phyloP scores from a whole-genome alignment of 2,888 invertebrate genomes.

The Plagodis dolabraria region DNA sequence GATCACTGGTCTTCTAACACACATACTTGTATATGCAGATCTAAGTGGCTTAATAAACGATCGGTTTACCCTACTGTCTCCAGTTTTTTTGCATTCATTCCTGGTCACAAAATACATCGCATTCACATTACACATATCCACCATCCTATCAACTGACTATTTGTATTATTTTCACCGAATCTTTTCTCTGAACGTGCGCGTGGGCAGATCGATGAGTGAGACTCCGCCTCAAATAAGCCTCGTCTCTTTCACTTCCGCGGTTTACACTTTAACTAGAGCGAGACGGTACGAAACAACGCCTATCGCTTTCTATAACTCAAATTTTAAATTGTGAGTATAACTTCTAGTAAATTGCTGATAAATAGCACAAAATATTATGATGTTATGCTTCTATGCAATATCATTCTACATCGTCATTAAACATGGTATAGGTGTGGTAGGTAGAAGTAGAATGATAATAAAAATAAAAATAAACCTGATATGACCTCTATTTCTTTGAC shows the following conservation, averaged over 20 bases:
- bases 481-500: conserved; percentile 10
- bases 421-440: neutral
- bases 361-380: conserved; percentile 49
- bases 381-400: conserved; percentile 43
- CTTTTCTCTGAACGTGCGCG: conserved; percentile 46
- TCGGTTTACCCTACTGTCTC: neutral
- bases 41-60: conserved; percentile 9
- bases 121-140: conserved; percentile 21
- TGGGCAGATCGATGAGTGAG: conserved; percentile 56
- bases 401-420: conserved; percentile 46
- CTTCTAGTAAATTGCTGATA: conserved; percentile 24
- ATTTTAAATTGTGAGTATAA: conserved; percentile 34
- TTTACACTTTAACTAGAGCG: conserved; percentile 34
- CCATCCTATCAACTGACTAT: conserved; percentile 50
- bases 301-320: conserved; percentile 40
- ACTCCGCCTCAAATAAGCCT: conserved; percentile 57
- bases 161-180: conserved; percentile 58
- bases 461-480: conserved; percentile 42
- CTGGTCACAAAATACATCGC: conserved; percentile 35
- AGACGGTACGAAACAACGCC: conserved; percentile 38
- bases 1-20: no score
- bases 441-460: conserved; percentile 30
- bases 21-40: no score
- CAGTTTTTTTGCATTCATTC: conserved; percentile 12
- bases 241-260: conserved; percentile 43